Percentiles rank a stretch among this genome's conserved stretches.
Conservation (phyloP, 2,888 invertebrate species). For the Bellardia pandia region DNA sequence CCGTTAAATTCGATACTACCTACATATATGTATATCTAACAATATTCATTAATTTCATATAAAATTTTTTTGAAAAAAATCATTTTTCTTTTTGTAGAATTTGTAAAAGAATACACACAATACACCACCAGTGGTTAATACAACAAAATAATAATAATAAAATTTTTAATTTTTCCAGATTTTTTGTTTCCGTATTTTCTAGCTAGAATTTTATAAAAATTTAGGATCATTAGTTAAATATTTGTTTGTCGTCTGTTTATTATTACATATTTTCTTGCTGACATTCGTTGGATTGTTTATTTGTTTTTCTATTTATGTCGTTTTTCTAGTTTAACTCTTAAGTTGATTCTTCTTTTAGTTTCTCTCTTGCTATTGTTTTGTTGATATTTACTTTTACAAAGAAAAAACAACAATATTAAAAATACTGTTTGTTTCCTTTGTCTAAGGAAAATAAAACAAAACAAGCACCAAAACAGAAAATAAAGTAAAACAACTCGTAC, state of each 20-base stretch:
- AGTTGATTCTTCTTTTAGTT: constrained; percentile 18
- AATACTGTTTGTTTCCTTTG: constrained; percentile 53
- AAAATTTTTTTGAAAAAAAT: background rate
- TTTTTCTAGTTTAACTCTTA: background rate
- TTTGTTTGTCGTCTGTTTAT: constrained; percentile 2
- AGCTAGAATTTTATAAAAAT: background rate
- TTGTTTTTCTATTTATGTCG: constrained; percentile 1
- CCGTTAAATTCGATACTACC: constrained; percentile 4
- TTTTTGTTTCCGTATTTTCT: background rate
- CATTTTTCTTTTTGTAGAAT: background rate
- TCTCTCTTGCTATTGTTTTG: constrained; percentile 12
- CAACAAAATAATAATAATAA: background rate
- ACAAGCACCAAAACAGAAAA: constrained; percentile 5
- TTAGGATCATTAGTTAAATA: constrained; percentile 18
- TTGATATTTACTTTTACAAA: constrained; percentile 31
- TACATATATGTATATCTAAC: background rate
- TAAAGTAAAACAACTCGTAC: constrained; percentile 23
- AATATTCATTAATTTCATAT: background rate
- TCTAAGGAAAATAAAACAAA: constrained; percentile 28
- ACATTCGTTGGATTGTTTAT: constrained; percentile 19
- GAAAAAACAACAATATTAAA: constrained; percentile 20
- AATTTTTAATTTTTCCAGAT: background rate
- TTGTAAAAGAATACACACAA: constrained; percentile 2
- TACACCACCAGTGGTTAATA: background rate
- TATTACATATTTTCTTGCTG: constrained; percentile 17